Evolutionary conservation across 2,797 vertebrate species (phyloP), one percentile per base, ranked within the genome.

Genomic region (Tokudaia tokunoshimensis): DNA sequence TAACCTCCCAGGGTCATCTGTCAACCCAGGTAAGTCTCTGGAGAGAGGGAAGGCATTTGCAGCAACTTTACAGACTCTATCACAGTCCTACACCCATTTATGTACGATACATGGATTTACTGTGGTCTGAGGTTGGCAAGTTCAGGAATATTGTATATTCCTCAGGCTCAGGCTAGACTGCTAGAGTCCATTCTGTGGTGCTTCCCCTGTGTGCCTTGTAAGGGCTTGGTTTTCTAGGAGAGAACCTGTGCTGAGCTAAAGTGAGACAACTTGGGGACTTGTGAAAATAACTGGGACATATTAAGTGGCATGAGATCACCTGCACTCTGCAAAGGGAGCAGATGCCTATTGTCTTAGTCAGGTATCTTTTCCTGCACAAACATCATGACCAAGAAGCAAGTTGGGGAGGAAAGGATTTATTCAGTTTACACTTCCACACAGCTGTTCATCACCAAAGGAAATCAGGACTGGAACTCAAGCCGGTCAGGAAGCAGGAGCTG

Each of bases 211-310:
- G 72, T 80, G 78, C 81, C 61, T 89, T 65, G 70, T 70, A 85
- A 89, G 63, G 72, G 37, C 47, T 70, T 95, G 65, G 44, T 22
- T 95, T 82, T 89, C 82, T 83, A 80, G 83, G 34, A 94, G 57
- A n/a, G 34, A 15, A 31, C 17, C 17, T 22, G 31, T 4, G 44
- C 31, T 79, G 75, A 29, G 0, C 9, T 86, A 44, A 50, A 20
- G 19, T 13, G 82, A 84, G 67, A 81, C 6, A 76, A 6, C 2
- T 2, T 80, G 55, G 26, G 13, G 17, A 89, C 59, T 74, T 96
- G 17, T n/a, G 85, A 88, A 82, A 93, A 89, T 82, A 89, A 55
- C 37, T 19, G 44, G 50, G 79, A 47, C 37, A 67, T 50, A 31
- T 17, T 20, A 11, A 92, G 15, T 57, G 44, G 24, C 17, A 0